Percentiles rank a stretch among this genome's conserved stretches.
These are phyloP conservation scores for Eubucco bourcierii DNA, from an alignment of 2,113 vertebrate genomes.

Conservation along the genomic window DNA sequence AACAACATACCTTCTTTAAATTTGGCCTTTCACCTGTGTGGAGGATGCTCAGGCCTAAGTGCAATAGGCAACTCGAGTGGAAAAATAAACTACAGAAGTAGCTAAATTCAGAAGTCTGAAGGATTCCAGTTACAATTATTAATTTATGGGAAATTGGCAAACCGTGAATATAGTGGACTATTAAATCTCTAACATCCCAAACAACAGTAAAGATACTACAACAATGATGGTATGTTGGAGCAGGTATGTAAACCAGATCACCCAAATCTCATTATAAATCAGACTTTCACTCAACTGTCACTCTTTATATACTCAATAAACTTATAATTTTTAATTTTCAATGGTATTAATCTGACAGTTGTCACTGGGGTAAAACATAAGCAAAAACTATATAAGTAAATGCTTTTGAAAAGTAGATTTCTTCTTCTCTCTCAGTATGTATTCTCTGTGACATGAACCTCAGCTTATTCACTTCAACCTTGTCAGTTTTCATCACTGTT, in stretches of 20 bases:
- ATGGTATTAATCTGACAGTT: conserved; percentile 16
- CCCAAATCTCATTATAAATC: neutral
- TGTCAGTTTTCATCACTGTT: conserved; percentile 48
- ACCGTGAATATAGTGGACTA: neutral
- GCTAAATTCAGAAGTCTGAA: neutral
- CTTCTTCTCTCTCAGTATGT: neutral
- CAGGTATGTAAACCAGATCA: neutral
- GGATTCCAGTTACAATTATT: neutral
- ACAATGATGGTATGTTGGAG: neutral
- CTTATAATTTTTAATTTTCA: conserved; percentile 29
- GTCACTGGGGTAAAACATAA: conserved; percentile 14
- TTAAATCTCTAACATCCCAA: neutral
- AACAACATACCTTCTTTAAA: neutral
- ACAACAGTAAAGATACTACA: neutral
- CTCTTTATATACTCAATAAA: neutral
- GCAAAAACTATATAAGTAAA: neutral
- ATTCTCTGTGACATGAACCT: neutral
- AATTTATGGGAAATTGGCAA: neutral
- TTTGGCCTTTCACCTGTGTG: neutral
- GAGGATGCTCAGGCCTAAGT: neutral
- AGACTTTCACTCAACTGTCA: neutral
- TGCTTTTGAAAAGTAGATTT: conserved; percentile 6
- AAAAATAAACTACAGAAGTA: neutral
- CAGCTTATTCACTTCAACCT: conserved; percentile 31
- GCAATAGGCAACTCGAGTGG: neutral